Evolutionary conservation across 2,888 invertebrate genomes (phyloP).

Genomic region (Lithosia quadra): DNA sequence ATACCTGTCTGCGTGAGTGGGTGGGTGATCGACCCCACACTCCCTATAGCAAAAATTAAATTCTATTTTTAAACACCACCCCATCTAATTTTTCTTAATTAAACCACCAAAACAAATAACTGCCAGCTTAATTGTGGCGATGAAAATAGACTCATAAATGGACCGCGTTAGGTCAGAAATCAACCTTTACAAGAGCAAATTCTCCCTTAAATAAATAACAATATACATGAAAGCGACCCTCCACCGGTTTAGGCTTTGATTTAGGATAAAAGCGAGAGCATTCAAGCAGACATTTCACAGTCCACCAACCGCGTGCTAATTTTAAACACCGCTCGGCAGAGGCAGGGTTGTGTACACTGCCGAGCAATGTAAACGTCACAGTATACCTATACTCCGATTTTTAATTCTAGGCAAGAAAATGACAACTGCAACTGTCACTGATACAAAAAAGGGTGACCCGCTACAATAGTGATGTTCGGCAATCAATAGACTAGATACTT

Average conservation of each 20-base stretch:
- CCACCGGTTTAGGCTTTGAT: constrained; percentile 54
- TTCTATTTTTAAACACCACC: not conserved
- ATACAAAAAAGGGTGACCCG: too few species aligned
- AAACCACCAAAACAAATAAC: not conserved
- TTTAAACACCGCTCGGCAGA: constrained; percentile 55
- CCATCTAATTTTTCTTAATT: not conserved
- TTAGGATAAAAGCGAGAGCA: constrained; percentile 70
- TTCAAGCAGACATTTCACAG: constrained; percentile 59
- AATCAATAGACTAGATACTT: too few species aligned
- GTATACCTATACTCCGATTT: too few species aligned
- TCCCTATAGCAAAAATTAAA: not conserved
- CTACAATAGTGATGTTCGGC: too few species aligned
- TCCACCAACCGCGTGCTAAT: constrained; percentile 63
- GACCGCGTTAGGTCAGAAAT: constrained; percentile 26
- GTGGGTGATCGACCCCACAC: too few species aligned
- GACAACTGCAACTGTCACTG: too few species aligned
- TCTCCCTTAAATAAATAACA: constrained; percentile 42
- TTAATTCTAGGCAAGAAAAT: too few species aligned
- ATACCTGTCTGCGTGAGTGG: not conserved
- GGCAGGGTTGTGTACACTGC: constrained; percentile 40
- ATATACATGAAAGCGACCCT: constrained; percentile 45
- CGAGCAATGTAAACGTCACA: constrained; percentile 33
- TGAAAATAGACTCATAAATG: constrained; percentile 1
- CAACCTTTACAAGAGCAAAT: constrained; percentile 18
- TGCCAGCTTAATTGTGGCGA: not conserved